These are phyloP conservation scores for Nymphalis c-album DNA, from an alignment of 2,888 invertebrate genomes.

Conservation along the genomic window DNA sequence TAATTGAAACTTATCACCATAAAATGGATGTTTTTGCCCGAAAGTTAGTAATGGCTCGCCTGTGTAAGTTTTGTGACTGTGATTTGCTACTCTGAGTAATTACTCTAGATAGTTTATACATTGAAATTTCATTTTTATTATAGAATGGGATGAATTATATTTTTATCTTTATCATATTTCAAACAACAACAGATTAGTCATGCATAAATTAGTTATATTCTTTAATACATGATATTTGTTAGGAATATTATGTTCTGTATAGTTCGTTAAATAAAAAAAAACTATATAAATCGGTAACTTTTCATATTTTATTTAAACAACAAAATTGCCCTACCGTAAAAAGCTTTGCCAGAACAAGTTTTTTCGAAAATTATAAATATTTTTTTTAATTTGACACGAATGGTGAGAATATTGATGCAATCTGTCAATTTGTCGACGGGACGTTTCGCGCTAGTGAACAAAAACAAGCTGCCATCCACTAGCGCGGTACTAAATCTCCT, in stretches of 20 bases:
- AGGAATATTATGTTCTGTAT: too few relatives aligned
- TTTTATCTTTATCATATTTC: too few relatives aligned
- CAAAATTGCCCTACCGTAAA: not conserved
- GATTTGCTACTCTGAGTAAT: not conserved
- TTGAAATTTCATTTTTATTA: too few relatives aligned
- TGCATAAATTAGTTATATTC: too few relatives aligned
- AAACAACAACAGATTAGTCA: too few relatives aligned
- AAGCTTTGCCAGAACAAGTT: not conserved
- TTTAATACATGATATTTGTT: too few relatives aligned
- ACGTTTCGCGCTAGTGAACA: slow-evolving; percentile 27
- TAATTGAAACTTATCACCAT: slow-evolving; percentile 28
- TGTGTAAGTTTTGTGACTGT: not conserved
- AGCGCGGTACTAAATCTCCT: slow-evolving; percentile 15
- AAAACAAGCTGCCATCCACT: slow-evolving; percentile 25
- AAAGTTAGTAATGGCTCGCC: slow-evolving; percentile 13
- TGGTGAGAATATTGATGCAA: slow-evolving; percentile 12
- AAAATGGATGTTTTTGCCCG: slow-evolving; percentile 25
- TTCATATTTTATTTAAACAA: not conserved
- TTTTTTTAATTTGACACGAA: slow-evolving; percentile 19
- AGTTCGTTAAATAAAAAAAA: too few relatives aligned
- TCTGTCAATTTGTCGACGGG: slow-evolving; percentile 30
- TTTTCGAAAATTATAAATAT: slow-evolving; percentile 14
- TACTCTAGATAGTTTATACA: not conserved
- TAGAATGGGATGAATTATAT: too few relatives aligned
- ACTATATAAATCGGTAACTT: too few relatives aligned